Percentiles rank a stretch among this genome's conserved stretches.
These are phyloP conservation scores for Clarias fuscus DNA, from an alignment of 2,797 vertebrate genomes.

Conservation along the genomic window DNA sequence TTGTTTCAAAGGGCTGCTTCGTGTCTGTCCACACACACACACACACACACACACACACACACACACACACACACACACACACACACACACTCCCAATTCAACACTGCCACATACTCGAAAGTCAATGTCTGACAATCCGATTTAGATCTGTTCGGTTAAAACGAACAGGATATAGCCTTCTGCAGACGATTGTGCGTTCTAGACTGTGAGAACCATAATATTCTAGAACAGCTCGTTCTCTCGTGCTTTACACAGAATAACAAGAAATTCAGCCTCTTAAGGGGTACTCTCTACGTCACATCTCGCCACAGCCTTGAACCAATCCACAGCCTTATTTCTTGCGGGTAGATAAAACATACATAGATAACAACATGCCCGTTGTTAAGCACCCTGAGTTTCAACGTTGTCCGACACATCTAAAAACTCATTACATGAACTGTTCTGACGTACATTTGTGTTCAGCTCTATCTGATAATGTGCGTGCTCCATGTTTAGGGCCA, in stretches of 20 bases:
- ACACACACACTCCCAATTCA: slow-evolving; percentile 32
- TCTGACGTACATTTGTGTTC: no score
- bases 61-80: slow-evolving; percentile 38
- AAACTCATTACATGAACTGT: not conserved
- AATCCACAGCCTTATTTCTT: slow-evolving; percentile 72
- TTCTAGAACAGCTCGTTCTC: slow-evolving; percentile 68
- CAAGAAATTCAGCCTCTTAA: slow-evolving; percentile 72
- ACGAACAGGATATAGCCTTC: not conserved
- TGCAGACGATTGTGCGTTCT: not conserved
- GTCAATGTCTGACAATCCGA: slow-evolving; percentile 21
- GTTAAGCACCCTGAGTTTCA: slow-evolving; percentile 38
- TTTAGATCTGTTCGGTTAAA: slow-evolving; percentile 10
- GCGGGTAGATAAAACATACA: slow-evolving; percentile 34
- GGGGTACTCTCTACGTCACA: slow-evolving; percentile 85
- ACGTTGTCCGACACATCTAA: slow-evolving; percentile 33
- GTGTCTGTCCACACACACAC: slow-evolving; percentile 42
- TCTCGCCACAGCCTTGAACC: slow-evolving; percentile 88
- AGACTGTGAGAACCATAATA: slow-evolving; percentile 38
- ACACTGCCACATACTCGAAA: slow-evolving; percentile 30
- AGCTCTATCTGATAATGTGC: not conserved
- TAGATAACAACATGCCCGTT: slow-evolving; percentile 51
- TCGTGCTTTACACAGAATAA: not conserved
- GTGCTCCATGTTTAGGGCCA: not conserved
- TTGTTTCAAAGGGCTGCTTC: slow-evolving; percentile 44
- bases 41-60: slow-evolving; percentile 31